Conservation (phyloP, 2,797 vertebrate genomes). For the Acanthurus leucopareius region DNA sequence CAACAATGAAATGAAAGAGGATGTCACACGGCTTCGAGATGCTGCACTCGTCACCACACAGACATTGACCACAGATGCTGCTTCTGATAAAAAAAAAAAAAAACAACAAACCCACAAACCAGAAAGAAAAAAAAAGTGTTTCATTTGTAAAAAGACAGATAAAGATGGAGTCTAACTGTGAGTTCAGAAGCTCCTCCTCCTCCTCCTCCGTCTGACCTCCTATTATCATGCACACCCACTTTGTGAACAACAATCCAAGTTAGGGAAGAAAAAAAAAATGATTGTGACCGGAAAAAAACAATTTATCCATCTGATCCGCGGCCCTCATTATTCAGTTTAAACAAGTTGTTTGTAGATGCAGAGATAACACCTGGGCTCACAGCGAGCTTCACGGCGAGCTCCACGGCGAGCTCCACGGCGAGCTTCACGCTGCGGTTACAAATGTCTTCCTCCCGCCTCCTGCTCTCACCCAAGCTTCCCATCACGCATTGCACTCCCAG, state of each 20-base stretch:
- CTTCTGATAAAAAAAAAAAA: too few species aligned
- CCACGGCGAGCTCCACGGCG: background rate
- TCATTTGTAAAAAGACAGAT: too few species aligned
- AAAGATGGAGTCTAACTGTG: background rate
- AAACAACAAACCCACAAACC: too few species aligned
- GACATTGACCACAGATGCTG: background rate
- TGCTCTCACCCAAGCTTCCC: constrained; percentile 31
- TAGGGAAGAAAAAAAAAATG: background rate
- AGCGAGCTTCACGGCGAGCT: background rate
- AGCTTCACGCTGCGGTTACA: constrained; percentile 29
- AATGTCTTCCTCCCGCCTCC: constrained; percentile 36
- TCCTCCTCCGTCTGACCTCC: background rate
- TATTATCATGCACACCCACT: background rate
- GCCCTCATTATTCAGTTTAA: constrained; percentile 57
- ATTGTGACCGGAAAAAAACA: constrained; percentile 30
- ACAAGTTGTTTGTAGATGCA: constrained; percentile 57
- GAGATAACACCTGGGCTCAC: constrained; percentile 38
- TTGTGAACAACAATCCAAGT: constrained; percentile 28
- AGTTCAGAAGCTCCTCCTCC: constrained; percentile 3
- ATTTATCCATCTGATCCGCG: constrained; percentile 17
- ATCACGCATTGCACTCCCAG: constrained; percentile 57
- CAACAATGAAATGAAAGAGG: background rate
- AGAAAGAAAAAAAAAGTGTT: too few species aligned
- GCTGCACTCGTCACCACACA: background rate
- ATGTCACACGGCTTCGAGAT: background rate